Conservation (phyloP, 2,797 vertebrate genomes). For the Mastacembelus armatus region DNA sequence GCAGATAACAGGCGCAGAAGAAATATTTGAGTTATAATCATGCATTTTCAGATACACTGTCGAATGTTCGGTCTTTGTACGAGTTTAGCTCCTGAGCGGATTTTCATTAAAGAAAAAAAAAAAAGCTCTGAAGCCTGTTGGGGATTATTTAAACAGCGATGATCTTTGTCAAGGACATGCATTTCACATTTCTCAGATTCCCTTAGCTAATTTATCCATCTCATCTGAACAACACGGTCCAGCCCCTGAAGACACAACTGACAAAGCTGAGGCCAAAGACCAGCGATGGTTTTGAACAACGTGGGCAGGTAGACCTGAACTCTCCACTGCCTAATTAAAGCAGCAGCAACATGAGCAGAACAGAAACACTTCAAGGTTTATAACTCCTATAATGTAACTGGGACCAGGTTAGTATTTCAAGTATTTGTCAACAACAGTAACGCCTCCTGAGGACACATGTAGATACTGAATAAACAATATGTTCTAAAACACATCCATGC, state of each 20-base stretch:
- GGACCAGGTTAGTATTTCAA: neutral
- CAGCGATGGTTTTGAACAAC: slow-evolving; percentile 6
- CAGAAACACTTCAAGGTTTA: neutral
- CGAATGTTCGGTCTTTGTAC: slow-evolving; percentile 25
- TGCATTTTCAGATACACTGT: slow-evolving; percentile 50
- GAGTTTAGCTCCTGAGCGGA: slow-evolving; percentile 80
- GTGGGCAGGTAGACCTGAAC: too few species aligned
- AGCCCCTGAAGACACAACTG: too few species aligned
- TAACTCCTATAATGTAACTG: neutral
- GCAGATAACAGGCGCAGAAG: slow-evolving; percentile 17
- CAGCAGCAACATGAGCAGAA: neutral
- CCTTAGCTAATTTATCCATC: slow-evolving; percentile 2
- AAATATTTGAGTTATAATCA: slow-evolving; percentile 42
- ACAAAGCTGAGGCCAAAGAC: slow-evolving; percentile 13
- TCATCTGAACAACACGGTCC: neutral
- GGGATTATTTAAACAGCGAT: too few species aligned
- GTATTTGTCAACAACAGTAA: neutral
- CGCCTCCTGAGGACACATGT: neutral
- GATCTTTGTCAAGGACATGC: neutral
- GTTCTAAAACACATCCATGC: neutral
- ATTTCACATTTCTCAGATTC: slow-evolving; percentile 8
- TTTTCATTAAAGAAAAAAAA: slow-evolving; percentile 43
- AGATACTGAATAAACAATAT: neutral
- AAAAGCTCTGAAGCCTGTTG: too few species aligned
- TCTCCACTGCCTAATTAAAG: neutral